Evolutionary conservation across 2,888 invertebrate genomes (phyloP).

Genomic region (Rosalia funebris): DNA sequence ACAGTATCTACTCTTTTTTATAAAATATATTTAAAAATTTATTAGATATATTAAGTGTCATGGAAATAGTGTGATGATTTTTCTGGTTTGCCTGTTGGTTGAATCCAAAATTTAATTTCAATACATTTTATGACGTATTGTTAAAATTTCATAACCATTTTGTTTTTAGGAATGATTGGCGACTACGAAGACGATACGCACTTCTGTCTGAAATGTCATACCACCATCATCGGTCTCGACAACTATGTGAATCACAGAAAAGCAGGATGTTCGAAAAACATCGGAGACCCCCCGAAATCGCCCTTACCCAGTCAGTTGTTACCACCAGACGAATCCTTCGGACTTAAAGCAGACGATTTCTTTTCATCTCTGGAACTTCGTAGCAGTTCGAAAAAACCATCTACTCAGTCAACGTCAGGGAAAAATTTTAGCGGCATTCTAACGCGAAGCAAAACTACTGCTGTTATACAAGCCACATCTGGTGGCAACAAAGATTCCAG

Average conservation of each 20-base stretch:
- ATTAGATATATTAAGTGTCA: too few species aligned
- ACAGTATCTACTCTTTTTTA: too few species aligned
- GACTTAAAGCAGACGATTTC: conserved; percentile 84
- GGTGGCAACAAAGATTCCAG: conserved; percentile 40
- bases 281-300: conserved; percentile 53
- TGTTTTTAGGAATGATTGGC: conserved; percentile 65
- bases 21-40: too few species aligned
- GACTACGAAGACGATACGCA: conserved; percentile 86
- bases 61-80: too few species aligned
- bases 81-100: too few species aligned
- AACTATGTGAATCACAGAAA: conserved; percentile 88
- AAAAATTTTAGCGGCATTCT: conserved; percentile 59
- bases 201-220: conserved; percentile 87
- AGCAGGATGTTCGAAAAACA: conserved; percentile 70
- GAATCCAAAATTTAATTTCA: too few species aligned
- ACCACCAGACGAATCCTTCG: conserved; percentile 68
- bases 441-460: conserved; percentile 64
- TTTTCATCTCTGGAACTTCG: conserved; percentile 85
- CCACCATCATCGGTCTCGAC: conserved; percentile 84
- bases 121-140: too few species aligned
- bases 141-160: too few species aligned
- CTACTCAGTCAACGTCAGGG: conserved; percentile 63
- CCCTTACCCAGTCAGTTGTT: conserved; percentile 55
- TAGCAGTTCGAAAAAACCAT: conserved; percentile 73
- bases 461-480: conserved; percentile 54